These are phyloP conservation scores for Henicopernis longicauda DNA, from an alignment of 2,113 vertebrate species.

Conservation along the genomic window DNA sequence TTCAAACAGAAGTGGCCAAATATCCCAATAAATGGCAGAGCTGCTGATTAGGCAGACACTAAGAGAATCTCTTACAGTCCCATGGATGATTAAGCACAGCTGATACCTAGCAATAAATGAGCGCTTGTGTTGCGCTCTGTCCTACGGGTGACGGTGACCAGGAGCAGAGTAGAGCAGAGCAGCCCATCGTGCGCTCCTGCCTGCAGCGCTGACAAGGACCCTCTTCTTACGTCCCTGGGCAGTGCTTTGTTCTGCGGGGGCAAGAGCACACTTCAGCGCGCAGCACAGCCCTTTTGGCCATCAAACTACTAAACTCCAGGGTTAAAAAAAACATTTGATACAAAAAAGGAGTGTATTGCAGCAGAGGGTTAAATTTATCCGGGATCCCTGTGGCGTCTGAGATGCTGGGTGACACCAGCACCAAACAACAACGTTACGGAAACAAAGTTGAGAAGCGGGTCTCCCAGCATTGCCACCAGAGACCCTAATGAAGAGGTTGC, in stretches of 20 bases:
- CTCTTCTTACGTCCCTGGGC: neutral
- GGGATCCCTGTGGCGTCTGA: neutral
- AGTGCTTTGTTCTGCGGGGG: neutral
- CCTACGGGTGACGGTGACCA: neutral
- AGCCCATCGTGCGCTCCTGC: neutral
- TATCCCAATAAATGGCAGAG: neutral
- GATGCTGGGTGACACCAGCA: neutral
- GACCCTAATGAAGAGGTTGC: neutral
- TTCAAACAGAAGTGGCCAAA: neutral
- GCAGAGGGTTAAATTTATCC: neutral
- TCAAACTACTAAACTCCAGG: neutral
- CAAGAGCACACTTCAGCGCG: neutral
- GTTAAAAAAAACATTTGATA: neutral
- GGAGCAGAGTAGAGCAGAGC: neutral
- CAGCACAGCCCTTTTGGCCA: neutral
- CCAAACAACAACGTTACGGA: rapidly evolving
- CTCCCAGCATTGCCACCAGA: neutral
- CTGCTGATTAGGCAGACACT: neutral
- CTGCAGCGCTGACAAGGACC: neutral
- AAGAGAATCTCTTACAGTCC: neutral
- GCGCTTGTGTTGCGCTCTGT: neutral
- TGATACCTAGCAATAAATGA: neutral
- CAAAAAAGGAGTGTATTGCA: neutral
- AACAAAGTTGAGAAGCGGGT: neutral
- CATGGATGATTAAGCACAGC: neutral